phyloP scores from a whole-genome alignment of 2,113 vertebrate genomes.

The Dipodomys ordii region DNA sequence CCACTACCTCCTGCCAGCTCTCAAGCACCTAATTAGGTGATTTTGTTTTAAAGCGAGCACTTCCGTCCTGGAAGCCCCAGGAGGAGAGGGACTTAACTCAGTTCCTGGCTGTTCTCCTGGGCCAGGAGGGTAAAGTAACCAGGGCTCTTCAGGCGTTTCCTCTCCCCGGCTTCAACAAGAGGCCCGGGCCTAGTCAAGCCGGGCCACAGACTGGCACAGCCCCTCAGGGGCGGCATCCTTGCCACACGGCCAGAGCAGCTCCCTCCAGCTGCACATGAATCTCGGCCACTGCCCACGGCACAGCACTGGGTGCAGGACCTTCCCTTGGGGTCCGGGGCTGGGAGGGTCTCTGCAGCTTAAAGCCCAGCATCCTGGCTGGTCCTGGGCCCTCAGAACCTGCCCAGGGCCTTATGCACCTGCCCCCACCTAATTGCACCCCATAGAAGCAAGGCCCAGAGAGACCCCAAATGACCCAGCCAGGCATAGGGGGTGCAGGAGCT shows the following conservation, averaged over 20 bases:
- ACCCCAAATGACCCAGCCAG: neutral
- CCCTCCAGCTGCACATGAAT: neutral
- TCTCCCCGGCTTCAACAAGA: no score
- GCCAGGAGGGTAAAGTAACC: no score
- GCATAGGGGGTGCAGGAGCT: neutral
- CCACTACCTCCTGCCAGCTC: constrained; percentile 33
- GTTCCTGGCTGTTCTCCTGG: neutral
- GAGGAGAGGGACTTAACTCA: constrained; percentile 66
- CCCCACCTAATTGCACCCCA: neutral
- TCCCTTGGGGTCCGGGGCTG: neutral
- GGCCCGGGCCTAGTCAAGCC: no score
- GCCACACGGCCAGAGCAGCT: neutral
- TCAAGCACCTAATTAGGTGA: constrained; percentile 69
- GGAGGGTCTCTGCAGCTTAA: neutral
- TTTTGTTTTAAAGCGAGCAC: constrained; percentile 54
- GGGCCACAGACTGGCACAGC: no score
- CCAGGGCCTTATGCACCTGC: neutral
- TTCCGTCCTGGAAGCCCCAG: constrained; percentile 68
- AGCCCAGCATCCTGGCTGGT: neutral
- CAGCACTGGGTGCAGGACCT: fast-evolving
- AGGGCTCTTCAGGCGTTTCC: no score
- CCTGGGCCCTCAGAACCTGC: fast-evolving
- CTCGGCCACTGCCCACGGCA: neutral
- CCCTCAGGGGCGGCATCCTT: neutral
- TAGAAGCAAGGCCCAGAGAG: neutral